Percentiles rank a stretch among this genome's conserved stretches.
These are phyloP conservation scores for Anhinga anhinga DNA, from an alignment of 2,113 vertebrate genomes.

Conservation along the genomic window DNA sequence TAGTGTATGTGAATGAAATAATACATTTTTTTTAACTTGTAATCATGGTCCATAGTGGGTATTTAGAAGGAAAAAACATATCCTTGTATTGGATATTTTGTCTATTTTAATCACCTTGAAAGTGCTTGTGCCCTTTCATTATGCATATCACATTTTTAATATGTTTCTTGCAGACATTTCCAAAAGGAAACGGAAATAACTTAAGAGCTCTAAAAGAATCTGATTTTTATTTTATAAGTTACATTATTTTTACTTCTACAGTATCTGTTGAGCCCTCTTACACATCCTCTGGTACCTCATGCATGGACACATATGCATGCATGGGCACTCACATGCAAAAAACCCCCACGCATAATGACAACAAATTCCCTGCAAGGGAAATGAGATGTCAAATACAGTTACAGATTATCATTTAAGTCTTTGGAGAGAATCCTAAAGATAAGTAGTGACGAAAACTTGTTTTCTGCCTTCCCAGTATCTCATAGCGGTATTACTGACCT, in stretches of 20 bases:
- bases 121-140: neutral
- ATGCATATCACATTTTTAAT: neutral
- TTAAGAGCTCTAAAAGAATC: neutral
- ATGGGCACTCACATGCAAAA: neutral
- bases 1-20: neutral
- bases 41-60: neutral
- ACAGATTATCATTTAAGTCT: neutral
- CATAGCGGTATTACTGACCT: neutral
- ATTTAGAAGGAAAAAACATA: neutral
- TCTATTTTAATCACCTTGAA: neutral
- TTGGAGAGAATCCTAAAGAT: neutral
- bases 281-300: neutral
- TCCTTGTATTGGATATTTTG: neutral
- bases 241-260: neutral
- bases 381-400: neutral
- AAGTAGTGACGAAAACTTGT: neutral
- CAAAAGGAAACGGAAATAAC: neutral
- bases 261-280: neutral
- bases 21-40: neutral
- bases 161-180: neutral
- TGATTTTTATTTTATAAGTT: neutral
- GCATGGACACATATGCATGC: rapidly evolving
- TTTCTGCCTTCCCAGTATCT: neutral
- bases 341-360: neutral
- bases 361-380: neutral